Evolutionary conservation across 2,797 vertebrate genomes (phyloP).

Genomic region (Nannoperca australis): DNA sequence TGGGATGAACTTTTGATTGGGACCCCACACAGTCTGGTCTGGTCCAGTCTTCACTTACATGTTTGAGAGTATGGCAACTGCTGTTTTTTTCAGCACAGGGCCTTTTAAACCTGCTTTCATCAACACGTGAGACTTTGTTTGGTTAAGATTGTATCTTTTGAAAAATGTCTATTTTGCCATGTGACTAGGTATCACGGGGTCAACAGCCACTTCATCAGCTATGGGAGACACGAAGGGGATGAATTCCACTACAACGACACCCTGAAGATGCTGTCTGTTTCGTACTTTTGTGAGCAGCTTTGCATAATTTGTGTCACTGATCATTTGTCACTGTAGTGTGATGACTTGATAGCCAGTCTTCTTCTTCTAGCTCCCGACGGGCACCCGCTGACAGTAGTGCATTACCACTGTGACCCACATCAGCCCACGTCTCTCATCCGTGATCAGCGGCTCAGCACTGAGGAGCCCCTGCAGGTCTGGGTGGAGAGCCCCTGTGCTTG

Average conservation of each 20-base stretch:
- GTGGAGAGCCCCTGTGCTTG: conserved; percentile 86
- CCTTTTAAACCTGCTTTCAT: background rate
- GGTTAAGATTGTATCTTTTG: background rate
- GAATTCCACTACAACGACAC: conserved; percentile 80
- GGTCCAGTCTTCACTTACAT: background rate
- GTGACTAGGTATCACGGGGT: conserved; percentile 55
- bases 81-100: background rate
- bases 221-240: conserved; percentile 81
- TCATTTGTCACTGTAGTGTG: background rate
- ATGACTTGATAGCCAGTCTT: background rate
- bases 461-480: conserved; percentile 78
- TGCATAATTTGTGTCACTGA: background rate
- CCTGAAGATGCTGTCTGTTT: conserved; percentile 78
- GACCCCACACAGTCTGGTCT: background rate
- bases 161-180: background rate
- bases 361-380: conserved; percentile 34
- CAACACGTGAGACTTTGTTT: background rate
- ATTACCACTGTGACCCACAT: conserved; percentile 82
- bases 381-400: conserved; percentile 74
- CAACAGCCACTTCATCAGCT: conserved; percentile 70
- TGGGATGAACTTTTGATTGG: background rate
- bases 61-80: background rate
- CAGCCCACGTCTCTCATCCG: conserved; percentile 62
- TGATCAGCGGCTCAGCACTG: conserved; percentile 41
- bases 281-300: conserved; percentile 79